Conservation (phyloP, 2,888 invertebrate genomes). For the Hypselothyrea guttata region DNA sequence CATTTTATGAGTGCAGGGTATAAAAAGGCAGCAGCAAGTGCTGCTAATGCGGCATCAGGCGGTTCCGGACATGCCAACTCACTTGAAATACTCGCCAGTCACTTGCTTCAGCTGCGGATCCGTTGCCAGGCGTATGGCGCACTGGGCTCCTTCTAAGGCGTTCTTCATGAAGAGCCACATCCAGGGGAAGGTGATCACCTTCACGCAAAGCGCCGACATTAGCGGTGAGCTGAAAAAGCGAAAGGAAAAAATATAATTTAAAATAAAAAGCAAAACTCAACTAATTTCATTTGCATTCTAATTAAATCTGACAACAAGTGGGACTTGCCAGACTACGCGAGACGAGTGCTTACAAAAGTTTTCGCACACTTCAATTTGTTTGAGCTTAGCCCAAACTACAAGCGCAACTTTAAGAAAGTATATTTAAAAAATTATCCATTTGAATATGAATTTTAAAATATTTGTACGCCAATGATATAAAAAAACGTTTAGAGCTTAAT, state of each 20-base stretch:
- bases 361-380: no score
- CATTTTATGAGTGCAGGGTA: no score
- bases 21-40: constrained; percentile 15
- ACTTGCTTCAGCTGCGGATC: constrained; percentile 85
- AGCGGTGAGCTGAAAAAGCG: constrained; percentile 80
- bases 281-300: constrained; percentile 47
- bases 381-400: no score
- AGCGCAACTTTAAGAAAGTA: no score
- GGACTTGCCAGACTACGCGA: not conserved
- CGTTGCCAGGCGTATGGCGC: constrained; percentile 86
- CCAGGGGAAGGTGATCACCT: constrained; percentile 86
- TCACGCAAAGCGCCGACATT: constrained; percentile 83
- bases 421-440: no score
- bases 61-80: constrained; percentile 62
- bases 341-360: not conserved
- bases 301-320: constrained; percentile 25
- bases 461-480: no score
- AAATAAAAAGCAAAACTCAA: constrained; percentile 38
- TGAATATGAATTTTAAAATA: no score
- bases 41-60: constrained; percentile 53
- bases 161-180: constrained; percentile 87
- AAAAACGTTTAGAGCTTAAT: no score
- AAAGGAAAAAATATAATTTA: no score
- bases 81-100: constrained; percentile 88
- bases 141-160: constrained; percentile 87